A percentile compares a stretch with the other conserved stretches of the same genome.
Conservation (phyloP, 2,113 vertebrate species). For the Daphoenositta chrysoptera region DNA sequence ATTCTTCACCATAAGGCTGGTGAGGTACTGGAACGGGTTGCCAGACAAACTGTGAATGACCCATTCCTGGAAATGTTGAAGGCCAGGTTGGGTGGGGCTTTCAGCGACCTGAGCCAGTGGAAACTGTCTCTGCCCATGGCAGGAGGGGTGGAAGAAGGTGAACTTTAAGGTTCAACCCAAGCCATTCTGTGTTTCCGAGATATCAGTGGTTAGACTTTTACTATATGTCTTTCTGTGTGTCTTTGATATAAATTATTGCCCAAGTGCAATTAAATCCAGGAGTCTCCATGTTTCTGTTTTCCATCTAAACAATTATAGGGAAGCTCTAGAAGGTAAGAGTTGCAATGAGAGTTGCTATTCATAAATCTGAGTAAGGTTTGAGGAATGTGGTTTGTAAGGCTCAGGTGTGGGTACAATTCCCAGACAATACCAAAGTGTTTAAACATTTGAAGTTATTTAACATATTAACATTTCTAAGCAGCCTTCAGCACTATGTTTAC, state of each 20-base stretch:
- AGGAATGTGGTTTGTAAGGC: not conserved
- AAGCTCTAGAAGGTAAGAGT: not conserved
- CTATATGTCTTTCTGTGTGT: not conserved
- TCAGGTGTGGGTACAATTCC: not conserved
- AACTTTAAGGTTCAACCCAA: not conserved
- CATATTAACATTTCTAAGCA: not conserved
- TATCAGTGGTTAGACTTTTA: not conserved
- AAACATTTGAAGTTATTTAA: not conserved
- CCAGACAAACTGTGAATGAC: not conserved
- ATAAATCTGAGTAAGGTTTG: not conserved
- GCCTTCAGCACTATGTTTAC: not conserved
- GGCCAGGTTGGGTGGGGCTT: not conserved
- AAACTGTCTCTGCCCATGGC: accelerated
- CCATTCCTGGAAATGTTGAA: not conserved
- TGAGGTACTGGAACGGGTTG: not conserved
- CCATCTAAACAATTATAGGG: not conserved
- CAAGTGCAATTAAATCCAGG: not conserved
- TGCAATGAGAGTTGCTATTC: not conserved
- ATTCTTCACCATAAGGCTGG: not conserved
- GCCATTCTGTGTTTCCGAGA: not conserved
- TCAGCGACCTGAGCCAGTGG: not conserved
- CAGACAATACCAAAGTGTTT: not conserved
- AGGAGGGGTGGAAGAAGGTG: not conserved
- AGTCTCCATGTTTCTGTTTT: not conserved
- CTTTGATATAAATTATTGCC: not conserved